A percentile compares a stretch with the other conserved stretches of the same genome.
Conservation (phyloP, 2,888 invertebrate genomes). For the Trisateles emortualis region DNA sequence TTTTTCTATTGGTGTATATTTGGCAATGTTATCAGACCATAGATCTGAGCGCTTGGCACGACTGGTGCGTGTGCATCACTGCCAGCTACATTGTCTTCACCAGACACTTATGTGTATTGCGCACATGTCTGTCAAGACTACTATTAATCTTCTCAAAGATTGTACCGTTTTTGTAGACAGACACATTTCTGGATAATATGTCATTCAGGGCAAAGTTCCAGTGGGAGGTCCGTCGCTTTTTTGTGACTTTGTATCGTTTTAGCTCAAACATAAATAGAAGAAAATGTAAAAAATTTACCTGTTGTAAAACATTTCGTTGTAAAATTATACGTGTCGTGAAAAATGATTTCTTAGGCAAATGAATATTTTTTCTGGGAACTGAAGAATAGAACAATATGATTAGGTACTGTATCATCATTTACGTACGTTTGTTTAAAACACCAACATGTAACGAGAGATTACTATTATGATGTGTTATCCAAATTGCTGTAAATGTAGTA, state of each 20-base stretch:
- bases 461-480: slow-evolving; percentile 35
- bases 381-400: not conserved
- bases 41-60: slow-evolving; percentile 70
- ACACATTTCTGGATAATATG: slow-evolving; percentile 39
- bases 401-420: slow-evolving; percentile 24
- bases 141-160: slow-evolving; percentile 71
- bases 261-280: not conserved
- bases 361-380: too few relatives aligned
- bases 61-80: slow-evolving; percentile 45
- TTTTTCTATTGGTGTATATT: slow-evolving; percentile 51
- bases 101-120: slow-evolving; percentile 61
- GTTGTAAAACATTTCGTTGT: too few relatives aligned
- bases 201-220: slow-evolving; percentile 40
- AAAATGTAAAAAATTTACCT: slow-evolving; percentile 17
- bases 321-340: too few relatives aligned
- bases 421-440: slow-evolving; percentile 32
- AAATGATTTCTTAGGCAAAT: too few relatives aligned
- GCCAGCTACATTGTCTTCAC: slow-evolving; percentile 58
- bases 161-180: slow-evolving; percentile 35
- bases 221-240: slow-evolving; percentile 21
- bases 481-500: slow-evolving; percentile 26
- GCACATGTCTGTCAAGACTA: slow-evolving; percentile 74
- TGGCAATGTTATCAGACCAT: slow-evolving; percentile 64
- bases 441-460: slow-evolving; percentile 14
- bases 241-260: slow-evolving; percentile 19